These are phyloP conservation scores for Ceriagrion tenellum DNA, from an alignment of 2,888 invertebrate genomes.

Conservation along the genomic window DNA sequence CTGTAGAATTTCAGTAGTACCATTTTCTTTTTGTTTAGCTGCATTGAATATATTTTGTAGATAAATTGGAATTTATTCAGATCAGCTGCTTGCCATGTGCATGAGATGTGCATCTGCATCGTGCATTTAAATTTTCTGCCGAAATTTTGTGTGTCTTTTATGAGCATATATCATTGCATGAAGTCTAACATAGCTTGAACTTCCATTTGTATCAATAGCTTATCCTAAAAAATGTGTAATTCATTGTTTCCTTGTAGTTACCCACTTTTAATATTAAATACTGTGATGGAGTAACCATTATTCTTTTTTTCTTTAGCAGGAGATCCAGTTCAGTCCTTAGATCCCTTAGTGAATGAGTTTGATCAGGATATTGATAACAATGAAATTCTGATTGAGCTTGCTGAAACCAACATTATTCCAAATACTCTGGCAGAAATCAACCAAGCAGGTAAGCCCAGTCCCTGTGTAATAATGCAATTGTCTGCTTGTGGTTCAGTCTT, in stretches of 20 bases:
- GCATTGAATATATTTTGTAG: not conserved
- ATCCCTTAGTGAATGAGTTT: slow-evolving; percentile 71
- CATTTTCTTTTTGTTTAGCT: not conserved
- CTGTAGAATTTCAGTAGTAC: not conserved
- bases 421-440: slow-evolving; percentile 80
- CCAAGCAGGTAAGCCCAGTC: slow-evolving; percentile 74
- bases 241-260: not conserved
- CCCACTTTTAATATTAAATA: not conserved
- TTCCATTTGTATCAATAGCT: not conserved
- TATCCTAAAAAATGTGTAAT: not conserved
- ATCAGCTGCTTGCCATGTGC: not conserved
- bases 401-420: slow-evolving; percentile 83
- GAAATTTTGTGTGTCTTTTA: not conserved
- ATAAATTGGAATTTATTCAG: not conserved
- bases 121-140: not conserved
- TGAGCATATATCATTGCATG: not conserved
- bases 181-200: not conserved
- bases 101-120: not conserved
- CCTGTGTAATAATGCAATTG: slow-evolving; percentile 68
- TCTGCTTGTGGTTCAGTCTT: slow-evolving; percentile 66
- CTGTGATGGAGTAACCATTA: not conserved
- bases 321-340: slow-evolving; percentile 74
- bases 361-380: slow-evolving; percentile 78
- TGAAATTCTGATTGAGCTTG: slow-evolving; percentile 84
- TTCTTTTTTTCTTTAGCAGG: slow-evolving; percentile 71